Base-by-base conservation (phyloP, 2,113 vertebrate species). In the Sturnus vulgaris region DNA sequence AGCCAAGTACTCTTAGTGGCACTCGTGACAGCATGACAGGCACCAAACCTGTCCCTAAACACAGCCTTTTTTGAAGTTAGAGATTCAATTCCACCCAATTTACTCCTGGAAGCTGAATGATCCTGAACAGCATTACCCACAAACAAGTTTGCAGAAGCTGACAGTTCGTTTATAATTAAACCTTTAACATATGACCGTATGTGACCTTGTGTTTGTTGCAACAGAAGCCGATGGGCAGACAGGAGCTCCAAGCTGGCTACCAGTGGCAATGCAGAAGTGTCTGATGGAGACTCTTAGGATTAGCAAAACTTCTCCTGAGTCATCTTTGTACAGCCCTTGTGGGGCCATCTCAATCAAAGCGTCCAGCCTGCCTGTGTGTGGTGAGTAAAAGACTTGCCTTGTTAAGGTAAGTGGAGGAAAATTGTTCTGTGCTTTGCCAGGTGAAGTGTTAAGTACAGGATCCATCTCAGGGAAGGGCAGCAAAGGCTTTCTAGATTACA, bases 361-460 rank as follows among this genome's bases (percentile, higher is more conserved):
- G 24, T 40, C 85, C 47, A 31, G 64, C 56, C 40, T 0, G 18
- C 49, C 85, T 90, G 69, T 78, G 80, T 65, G 86, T 57, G 72
- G 72, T 49, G 6, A 93, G 79, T 81, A 65, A 75, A 93, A 87
- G 61, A 83, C 88, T 86, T 95, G 68, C 66, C 87, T 85, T 80
- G 59, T 92, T 93, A 90, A 81, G 77, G 92, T 70, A 96, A 93
- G 39, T 71, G 56, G 76, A 46, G 52, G 64, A 86, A 97, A 96
- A 93, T 87, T 76, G 80, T 79, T 91, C 86, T 57, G 37, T 2
- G 3, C 44, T 90, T 90, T 81, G 65, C 86, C 81, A 87, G 89
- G 88, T 84, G 81, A 89, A 93, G 77, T 68, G 81, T 89, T 95
- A 97, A 97, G 80, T 90, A 96, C 91, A 93, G 91, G 77, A 73